Evolutionary conservation across 2,797 vertebrate genomes (phyloP).

Genomic region (Sorex maritimensis): DNA sequence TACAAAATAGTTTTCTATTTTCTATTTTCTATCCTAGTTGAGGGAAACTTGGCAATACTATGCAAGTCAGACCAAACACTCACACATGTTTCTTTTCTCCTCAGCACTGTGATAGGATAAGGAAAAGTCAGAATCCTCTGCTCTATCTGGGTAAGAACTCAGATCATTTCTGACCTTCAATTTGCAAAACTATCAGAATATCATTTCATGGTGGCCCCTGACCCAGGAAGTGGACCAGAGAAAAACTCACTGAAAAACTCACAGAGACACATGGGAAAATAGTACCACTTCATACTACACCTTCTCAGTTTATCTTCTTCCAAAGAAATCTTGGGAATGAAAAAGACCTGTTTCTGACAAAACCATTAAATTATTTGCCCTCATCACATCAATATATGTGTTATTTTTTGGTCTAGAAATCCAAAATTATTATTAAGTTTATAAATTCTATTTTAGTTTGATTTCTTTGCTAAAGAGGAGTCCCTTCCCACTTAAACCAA

Average conservation of each 20-base stretch:
- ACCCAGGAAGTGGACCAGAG: background rate
- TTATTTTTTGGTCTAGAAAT: background rate
- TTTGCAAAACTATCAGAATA: background rate
- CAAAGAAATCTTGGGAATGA: background rate
- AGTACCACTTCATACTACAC: background rate
- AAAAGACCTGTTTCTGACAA: background rate
- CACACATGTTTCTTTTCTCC: background rate
- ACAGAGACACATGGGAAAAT: background rate
- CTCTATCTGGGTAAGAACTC: background rate
- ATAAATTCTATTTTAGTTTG: background rate
- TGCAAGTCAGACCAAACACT: background rate
- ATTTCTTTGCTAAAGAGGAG: background rate
- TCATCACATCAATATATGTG: background rate
- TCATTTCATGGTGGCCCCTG: background rate
- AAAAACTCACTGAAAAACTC: rapidly evolving
- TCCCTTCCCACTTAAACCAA: background rate
- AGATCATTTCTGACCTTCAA: background rate
- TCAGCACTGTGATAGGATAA: background rate
- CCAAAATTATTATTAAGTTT: background rate
- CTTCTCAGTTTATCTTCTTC: background rate
- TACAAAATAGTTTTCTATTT: background rate
- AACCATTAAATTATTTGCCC: background rate
- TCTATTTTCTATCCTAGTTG: background rate
- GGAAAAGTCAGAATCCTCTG: background rate
- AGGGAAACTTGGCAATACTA: background rate